These are phyloP conservation scores for Sinonovacula constricta DNA, from an alignment of 1,140 invertebrate genomes.

Conservation along the genomic window DNA sequence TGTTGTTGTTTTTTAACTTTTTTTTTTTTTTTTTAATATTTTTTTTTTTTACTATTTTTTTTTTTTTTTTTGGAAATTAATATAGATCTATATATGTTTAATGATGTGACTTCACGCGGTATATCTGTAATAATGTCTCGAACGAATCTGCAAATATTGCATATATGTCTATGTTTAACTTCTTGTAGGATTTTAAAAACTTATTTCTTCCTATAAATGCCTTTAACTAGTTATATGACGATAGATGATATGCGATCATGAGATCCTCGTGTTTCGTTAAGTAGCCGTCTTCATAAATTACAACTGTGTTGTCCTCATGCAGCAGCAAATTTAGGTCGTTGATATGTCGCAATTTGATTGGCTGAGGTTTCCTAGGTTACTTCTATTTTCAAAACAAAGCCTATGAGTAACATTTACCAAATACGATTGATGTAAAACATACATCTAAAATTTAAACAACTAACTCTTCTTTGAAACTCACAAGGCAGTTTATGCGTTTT, in stretches of 20 bases:
- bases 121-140: neutral
- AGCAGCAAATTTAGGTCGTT: neutral
- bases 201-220: too few species aligned
- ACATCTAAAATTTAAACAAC: too few species aligned
- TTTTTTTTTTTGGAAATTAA: neutral
- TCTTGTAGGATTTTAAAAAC: too few species aligned
- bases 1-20: neutral
- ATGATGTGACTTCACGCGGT: neutral
- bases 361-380: constrained; percentile 21
- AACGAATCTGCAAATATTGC: neutral
- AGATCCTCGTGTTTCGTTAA: too few species aligned
- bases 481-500: neutral
- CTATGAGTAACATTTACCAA: neutral
- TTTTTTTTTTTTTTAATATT: neutral
- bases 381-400: neutral
- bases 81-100: neutral
- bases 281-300: neutral
- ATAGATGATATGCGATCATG: too few species aligned
- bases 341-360: constrained; percentile 41
- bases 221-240: too few species aligned
- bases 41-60: neutral
- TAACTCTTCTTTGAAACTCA: too few species aligned
- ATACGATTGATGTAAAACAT: too few species aligned
- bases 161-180: too few species aligned
- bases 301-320: too few species aligned